Evolutionary conservation across 2,888 invertebrate species (phyloP), one percentile per base, ranked within the genome.

Genomic region (Caenorhabditis doughertyi): DNA sequence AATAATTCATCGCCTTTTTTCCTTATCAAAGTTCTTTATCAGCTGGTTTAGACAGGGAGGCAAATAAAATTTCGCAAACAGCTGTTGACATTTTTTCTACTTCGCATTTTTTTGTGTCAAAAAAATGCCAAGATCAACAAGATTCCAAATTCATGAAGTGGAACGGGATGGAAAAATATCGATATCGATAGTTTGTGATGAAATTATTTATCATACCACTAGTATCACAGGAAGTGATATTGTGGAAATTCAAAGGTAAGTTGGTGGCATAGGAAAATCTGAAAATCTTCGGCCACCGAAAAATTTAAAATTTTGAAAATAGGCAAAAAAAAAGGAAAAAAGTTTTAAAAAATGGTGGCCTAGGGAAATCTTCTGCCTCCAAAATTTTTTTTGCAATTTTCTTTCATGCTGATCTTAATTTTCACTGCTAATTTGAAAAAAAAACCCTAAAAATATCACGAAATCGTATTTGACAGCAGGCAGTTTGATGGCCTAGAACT

Each of bases 101-200:
- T 13, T 39, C 39, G n/a, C n/a, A n/a, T n/a, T n/a, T n/a, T n/a
- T n/a, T n/a, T n/a, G n/a, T n/a, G n/a, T n/a, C n/a, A n/a, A 23
- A 4, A 51, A 51, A 23, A 58, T 58, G 58, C 13, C 18, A 2
- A 21, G 39, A 58, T n/a, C n/a, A n/a, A n/a, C n/a, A n/a, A 58
- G 32, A 23, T 39, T 58, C 4, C 39, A 21, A 13, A 39, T 58
- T 9, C 1, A 39, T 18, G 58, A 58, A 58, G 18, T 58, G 18
- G 23, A 58, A 2, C 21, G 39, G 11, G 58, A 58, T 23, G 58
- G 39, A 23, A 58, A 58, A 21, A 58, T 23, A 13, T 23, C 13
- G 3, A 58, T 39, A 21, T 39, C 58, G 11, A 58, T 58, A 9
- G 23, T 58, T 35, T 18, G 2, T 18, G 58, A 39, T 23, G 58